Percentiles rank a stretch among this genome's conserved stretches.
Conservation (phyloP, 2,113 vertebrate genomes). For the Hypocryptadius cinnamomeus region DNA sequence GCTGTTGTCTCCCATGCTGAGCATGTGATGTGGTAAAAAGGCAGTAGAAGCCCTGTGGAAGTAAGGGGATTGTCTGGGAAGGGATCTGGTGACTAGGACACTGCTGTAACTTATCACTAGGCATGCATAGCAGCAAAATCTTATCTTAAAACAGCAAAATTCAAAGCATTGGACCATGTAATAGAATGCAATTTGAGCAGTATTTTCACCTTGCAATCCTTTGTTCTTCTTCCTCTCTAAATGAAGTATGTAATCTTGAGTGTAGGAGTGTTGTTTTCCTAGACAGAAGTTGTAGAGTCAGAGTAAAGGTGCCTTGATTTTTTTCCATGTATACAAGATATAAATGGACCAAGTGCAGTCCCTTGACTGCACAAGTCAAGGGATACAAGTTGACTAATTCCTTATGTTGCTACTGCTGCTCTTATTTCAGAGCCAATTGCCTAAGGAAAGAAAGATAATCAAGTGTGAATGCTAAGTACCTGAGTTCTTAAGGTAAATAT, state of each 20-base stretch:
- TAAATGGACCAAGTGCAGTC: background rate
- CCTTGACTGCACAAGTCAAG: too few species aligned
- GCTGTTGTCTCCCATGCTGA: background rate
- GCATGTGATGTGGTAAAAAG: background rate
- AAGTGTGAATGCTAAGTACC: background rate
- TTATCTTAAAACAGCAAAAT: background rate
- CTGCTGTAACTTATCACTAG: background rate
- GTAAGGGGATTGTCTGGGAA: background rate
- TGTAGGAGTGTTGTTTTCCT: background rate
- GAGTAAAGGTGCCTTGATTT: background rate
- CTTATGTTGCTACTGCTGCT: background rate
- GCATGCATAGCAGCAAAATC: background rate
- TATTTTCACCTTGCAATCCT: background rate
- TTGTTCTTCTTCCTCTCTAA: background rate
- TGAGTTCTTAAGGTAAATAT: background rate
- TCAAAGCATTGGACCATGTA: background rate
- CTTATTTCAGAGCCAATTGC: background rate
- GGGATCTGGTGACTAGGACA: rapidly evolving
- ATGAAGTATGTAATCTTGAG: background rate
- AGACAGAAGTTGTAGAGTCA: background rate
- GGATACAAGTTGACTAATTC: background rate
- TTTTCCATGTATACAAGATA: background rate
- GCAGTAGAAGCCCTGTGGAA: background rate
- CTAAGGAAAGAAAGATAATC: background rate
- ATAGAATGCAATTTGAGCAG: background rate